phyloP scores from a whole-genome alignment of 2,888 invertebrate genomes.

The Eulithis testata region DNA sequence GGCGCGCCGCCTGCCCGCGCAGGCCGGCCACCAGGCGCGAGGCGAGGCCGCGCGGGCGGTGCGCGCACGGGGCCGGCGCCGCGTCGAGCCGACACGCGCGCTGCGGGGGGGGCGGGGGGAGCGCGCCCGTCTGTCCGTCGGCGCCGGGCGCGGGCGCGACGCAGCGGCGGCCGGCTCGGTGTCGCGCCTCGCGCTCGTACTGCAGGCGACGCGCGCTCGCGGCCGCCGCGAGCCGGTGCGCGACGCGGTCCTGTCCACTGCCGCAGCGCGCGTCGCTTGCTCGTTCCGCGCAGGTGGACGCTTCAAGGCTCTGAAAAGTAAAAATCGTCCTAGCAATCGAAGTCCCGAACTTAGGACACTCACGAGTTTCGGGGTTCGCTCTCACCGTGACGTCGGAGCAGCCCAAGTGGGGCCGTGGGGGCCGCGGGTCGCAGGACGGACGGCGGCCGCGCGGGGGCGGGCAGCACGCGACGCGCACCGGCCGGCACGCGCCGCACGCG shows the following conservation, averaged over 20 bases:
- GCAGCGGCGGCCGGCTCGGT: slow-evolving; percentile 15
- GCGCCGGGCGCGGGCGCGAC: slow-evolving; percentile 39
- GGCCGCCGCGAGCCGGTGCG: slow-evolving; percentile 46
- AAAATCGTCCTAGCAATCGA: too few relatives aligned
- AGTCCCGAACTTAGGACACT: too few relatives aligned
- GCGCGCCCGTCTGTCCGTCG: slow-evolving; percentile 54
- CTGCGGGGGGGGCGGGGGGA: slow-evolving; percentile 11
- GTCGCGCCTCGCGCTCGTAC: slow-evolving; percentile 47
- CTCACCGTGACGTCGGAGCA: slow-evolving; percentile 34
- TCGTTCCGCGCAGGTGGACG: not conserved
- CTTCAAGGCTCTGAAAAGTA: not conserved
- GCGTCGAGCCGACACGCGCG: too few relatives aligned
- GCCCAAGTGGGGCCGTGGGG: slow-evolving; percentile 28
- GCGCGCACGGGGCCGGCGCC: not conserved
- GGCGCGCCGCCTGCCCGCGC: slow-evolving; percentile 20
- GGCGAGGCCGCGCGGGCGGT: slow-evolving; percentile 15
- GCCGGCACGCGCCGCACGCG: slow-evolving; percentile 25
- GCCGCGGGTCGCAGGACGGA: slow-evolving; percentile 46
- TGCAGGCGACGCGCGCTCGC: slow-evolving; percentile 42
- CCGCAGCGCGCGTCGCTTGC: slow-evolving; percentile 11
- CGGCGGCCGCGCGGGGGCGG: slow-evolving; percentile 45
- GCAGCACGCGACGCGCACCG: slow-evolving; percentile 51
- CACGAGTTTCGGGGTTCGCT: not conserved
- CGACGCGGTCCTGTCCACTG: slow-evolving; percentile 47
- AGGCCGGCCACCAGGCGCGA: slow-evolving; percentile 43